phyloP scores from a whole-genome alignment of 2,797 vertebrate genomes.

The Meriones psammophilus region DNA sequence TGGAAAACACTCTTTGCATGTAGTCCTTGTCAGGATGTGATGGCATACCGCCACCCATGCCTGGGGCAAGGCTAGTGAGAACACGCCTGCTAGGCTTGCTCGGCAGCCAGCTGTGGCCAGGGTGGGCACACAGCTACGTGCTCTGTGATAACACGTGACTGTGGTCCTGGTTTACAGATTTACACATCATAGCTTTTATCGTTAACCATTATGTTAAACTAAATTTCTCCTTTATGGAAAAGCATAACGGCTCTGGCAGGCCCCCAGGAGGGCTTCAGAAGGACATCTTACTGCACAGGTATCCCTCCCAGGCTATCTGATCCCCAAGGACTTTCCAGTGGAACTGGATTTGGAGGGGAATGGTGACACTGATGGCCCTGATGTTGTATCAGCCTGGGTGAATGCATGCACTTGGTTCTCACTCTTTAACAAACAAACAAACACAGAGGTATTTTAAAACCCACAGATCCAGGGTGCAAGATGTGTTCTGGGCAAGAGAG shows the following conservation, averaged over 20 bases:
- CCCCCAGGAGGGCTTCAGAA: no score
- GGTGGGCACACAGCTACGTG: background rate
- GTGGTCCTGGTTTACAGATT: background rate
- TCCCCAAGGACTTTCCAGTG: background rate
- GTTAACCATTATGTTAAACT: background rate
- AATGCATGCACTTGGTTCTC: background rate
- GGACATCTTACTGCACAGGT: background rate
- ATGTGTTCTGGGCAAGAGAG: background rate
- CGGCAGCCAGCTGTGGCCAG: background rate
- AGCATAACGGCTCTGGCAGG: background rate
- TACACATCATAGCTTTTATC: background rate
- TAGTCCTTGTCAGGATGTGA: background rate
- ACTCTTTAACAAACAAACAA: background rate
- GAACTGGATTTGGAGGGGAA: background rate
- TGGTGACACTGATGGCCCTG: no score
- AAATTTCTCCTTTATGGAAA: background rate
- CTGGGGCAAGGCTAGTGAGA: background rate
- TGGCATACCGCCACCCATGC: background rate
- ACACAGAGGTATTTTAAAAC: no score
- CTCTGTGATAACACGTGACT: background rate
- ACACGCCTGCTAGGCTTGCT: background rate
- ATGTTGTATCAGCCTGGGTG: background rate
- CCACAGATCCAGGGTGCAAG: fast-evolving
- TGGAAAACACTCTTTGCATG: background rate
- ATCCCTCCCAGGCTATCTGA: background rate